These are phyloP conservation scores for Babylonia areolata DNA, from an alignment of 1,140 invertebrate genomes.

Conservation along the genomic window DNA sequence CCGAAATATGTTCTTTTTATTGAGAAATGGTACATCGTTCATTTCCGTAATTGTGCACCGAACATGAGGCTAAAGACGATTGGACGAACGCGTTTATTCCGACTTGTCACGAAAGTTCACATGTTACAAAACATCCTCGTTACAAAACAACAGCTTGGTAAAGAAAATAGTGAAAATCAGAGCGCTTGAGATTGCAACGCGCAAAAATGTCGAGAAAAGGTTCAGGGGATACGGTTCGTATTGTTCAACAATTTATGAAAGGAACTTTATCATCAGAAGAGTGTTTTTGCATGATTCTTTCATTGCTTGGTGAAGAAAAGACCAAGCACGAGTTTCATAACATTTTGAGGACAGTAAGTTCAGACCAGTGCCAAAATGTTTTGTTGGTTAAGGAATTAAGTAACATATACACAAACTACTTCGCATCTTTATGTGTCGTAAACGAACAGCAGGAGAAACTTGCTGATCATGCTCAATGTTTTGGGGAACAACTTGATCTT, in stretches of 20 bases:
- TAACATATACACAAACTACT: neutral
- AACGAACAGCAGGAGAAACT: neutral
- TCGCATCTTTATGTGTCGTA: neutral
- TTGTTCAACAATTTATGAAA: neutral
- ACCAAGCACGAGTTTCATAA: conserved; percentile 6
- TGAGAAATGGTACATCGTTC: neutral
- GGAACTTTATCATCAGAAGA: neutral
- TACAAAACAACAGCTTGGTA: too few species aligned
- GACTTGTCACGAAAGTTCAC: neutral
- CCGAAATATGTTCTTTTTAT: neutral
- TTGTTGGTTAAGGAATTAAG: neutral
- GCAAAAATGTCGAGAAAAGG: neutral
- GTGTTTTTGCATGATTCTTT: conserved; percentile 21
- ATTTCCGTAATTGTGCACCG: neutral
- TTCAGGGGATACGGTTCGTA: neutral
- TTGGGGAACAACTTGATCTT: conserved; percentile 13
- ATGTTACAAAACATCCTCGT: neutral
- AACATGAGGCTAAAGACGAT: conserved; percentile 1
- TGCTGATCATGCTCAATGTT: neutral
- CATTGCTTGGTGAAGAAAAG: conserved; percentile 24
- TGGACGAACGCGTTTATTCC: neutral
- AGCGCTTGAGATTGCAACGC: too few species aligned
- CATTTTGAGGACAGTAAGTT: neutral
- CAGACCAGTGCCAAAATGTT: neutral
- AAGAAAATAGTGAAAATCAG: too few species aligned